Conservation (phyloP, 37 sponge, comb jelly and placozoan species). For the Trichoplax adhaerens region DNA sequence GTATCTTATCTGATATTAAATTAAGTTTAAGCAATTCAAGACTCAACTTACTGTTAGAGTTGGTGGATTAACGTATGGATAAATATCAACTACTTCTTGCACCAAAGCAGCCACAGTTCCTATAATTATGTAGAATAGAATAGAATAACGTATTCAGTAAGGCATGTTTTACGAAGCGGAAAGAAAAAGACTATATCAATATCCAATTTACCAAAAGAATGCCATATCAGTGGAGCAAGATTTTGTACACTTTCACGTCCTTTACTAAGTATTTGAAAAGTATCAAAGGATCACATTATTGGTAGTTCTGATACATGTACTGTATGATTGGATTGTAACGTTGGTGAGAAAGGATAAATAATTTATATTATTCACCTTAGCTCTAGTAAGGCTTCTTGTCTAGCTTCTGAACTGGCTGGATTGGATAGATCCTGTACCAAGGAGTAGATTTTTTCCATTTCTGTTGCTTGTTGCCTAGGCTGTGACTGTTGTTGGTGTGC, state of each 20-base stretch:
- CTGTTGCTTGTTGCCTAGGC: no score
- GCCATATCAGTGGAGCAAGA: conserved; percentile 91
- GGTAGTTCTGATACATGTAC: no score
- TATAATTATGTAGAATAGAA: not conserved
- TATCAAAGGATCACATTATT: no score
- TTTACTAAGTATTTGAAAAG: conserved; percentile 19
- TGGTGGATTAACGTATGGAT: conserved; percentile 89
- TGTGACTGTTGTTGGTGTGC: no score
- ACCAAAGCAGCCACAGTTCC: conserved; percentile 80
- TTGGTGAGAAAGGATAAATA: no score
- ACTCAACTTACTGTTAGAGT: conserved; percentile 57
- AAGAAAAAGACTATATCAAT: not conserved
- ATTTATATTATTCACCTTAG: no score
- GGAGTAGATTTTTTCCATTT: no score
- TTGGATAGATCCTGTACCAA: no score
- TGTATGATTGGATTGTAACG: no score
- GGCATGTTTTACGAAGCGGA: not conserved
- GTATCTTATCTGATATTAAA: not conserved
- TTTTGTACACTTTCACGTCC: conserved; percentile 83
- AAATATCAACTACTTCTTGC: conserved; percentile 89
- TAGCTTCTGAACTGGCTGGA: no score
- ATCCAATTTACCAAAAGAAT: conserved; percentile 62
- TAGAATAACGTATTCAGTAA: not conserved
- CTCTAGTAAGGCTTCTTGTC: no score
- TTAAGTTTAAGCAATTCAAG: not conserved